Conservation (phyloP, 2,113 vertebrate species). For the Aramus guarauna region DNA sequence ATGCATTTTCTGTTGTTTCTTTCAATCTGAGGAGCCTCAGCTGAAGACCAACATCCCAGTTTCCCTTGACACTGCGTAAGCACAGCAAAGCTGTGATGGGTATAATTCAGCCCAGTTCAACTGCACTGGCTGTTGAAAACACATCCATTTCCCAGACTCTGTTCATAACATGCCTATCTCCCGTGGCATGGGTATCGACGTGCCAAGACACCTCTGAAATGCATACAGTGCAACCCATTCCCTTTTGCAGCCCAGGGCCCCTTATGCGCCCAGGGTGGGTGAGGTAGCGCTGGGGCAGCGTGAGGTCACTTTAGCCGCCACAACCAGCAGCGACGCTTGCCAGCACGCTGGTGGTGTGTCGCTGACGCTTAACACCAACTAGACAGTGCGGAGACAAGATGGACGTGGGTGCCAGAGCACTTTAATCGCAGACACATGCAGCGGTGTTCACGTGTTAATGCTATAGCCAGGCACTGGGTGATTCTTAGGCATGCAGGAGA, state of each 20-base stretch:
- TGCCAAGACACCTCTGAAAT: neutral
- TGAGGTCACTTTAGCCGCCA: neutral
- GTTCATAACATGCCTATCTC: neutral
- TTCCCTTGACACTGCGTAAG: neutral
- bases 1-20: neutral
- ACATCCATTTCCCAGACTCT: neutral
- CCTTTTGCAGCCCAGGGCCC: neutral
- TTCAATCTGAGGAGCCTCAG: neutral
- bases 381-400: fast-evolving
- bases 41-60: neutral
- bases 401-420: fast-evolving
- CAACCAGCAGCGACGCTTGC: neutral
- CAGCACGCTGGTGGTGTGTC: fast-evolving
- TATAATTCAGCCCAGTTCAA: neutral
- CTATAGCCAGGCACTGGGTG: fast-evolving
- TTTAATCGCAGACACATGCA: too few species aligned
- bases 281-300: fast-evolving
- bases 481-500: neutral
- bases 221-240: fast-evolving
- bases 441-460: fast-evolving
- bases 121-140: neutral
- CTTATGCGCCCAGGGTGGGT: fast-evolving
- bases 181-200: fast-evolving
- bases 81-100: neutral
- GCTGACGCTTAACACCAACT: fast-evolving